Conservation (phyloP, 1,140 invertebrate genomes). For the Nasonia vitripennis region DNA sequence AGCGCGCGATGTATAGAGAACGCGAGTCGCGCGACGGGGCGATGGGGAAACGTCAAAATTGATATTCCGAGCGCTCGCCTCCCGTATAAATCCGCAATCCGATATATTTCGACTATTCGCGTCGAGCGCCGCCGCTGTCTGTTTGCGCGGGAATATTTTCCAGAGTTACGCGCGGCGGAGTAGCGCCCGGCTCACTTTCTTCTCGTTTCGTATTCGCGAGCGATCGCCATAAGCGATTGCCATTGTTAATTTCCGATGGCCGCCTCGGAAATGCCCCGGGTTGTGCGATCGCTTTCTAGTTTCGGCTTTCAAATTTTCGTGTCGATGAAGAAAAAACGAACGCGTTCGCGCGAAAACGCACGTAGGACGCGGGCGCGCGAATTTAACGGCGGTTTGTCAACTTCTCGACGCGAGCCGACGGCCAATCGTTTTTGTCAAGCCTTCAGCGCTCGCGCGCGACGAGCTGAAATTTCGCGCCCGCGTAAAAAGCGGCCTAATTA, state of each 20-base stretch:
- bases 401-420: too few relatives aligned
- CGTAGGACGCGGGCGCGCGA: too few relatives aligned
- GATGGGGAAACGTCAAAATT: conserved; percentile 70
- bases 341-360: too few relatives aligned
- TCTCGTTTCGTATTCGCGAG: conserved; percentile 47
- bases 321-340: not conserved
- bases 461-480: conserved; percentile 35
- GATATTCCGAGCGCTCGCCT: conserved; percentile 68
- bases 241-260: conserved; percentile 41
- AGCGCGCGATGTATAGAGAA: conserved; percentile 39
- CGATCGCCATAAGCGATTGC: conserved; percentile 31
- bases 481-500: conserved; percentile 46
- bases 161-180: not conserved
- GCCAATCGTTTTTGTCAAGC: conserved; percentile 47
- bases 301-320: not conserved
- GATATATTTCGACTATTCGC: conserved; percentile 56
- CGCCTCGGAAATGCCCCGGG: conserved; percentile 38
- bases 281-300: not conserved
- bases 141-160: conserved; percentile 21
- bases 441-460: conserved; percentile 9
- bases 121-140: conserved; percentile 8
- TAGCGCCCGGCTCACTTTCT: conserved; percentile 38
- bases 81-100: conserved; percentile 68
- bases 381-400: too few relatives aligned
- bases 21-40: conserved; percentile 25